These are phyloP conservation scores for Mustela lutreola DNA, from an alignment of 2,113 vertebrate species.

Conservation along the genomic window DNA sequence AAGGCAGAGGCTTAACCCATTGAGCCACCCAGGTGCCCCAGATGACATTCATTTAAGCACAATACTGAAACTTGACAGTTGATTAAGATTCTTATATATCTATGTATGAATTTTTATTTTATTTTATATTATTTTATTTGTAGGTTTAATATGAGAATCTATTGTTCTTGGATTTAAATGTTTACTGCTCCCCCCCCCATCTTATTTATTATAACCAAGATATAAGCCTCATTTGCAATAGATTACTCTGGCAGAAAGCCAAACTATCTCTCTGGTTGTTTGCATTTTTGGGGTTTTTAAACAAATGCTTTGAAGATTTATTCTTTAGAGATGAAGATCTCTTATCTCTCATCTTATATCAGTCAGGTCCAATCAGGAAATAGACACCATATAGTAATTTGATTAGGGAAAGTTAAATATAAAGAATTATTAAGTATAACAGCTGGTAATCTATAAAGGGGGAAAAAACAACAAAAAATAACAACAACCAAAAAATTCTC, in stretches of 20 bases:
- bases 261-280: constrained; percentile 55
- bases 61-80: constrained; percentile 60
- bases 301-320: constrained; percentile 59
- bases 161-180: constrained; percentile 66
- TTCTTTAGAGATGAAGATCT: background rate
- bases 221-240: constrained; percentile 63
- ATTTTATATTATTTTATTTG: constrained; percentile 57
- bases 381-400: background rate
- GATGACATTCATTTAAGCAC: constrained; percentile 55
- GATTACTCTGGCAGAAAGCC: constrained; percentile 54
- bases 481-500: background rate
- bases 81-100: constrained; percentile 54
- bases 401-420: constrained; percentile 28
- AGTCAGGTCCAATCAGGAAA: background rate
- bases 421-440: background rate
- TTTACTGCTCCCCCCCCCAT: background rate
- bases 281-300: constrained; percentile 48
- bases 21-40: background rate
- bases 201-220: constrained; percentile 65
- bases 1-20: too few relatives aligned
- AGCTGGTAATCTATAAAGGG: background rate
- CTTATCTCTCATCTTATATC: background rate
- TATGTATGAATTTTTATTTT: constrained; percentile 64
- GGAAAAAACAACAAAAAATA: background rate
- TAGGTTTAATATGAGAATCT: constrained; percentile 63